Evolutionary conservation across 2,888 invertebrate genomes (phyloP), one percentile per base, ranked within the genome.

Genomic region (Polietes domitor): DNA sequence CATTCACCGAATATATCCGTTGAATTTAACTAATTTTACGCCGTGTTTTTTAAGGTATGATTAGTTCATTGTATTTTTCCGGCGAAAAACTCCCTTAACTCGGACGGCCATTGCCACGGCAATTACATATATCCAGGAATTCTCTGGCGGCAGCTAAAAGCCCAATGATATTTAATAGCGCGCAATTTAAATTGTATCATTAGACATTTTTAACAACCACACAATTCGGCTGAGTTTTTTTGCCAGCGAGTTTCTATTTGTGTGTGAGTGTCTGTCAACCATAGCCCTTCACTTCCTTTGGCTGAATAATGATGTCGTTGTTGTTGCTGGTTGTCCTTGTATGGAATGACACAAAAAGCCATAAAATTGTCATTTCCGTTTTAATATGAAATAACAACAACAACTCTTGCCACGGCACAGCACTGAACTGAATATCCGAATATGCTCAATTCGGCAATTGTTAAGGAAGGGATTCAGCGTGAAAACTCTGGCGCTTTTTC

Each of bases 311-410:
- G 61, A 7, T 28, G 61, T 61, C 9, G 61, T 32, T 15, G 61
- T 5, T 61, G 61, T 58, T 6, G 3, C 28, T 61, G 28, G 15
- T 19, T n/a, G 61, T 28, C 26, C 28, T 61, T 61, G 2, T 41
- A 9, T 26, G 9, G 28, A 77, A 72, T 80, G 70, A 47, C 65
- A 79, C 37, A 80, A 58, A 76, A 76, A 83, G 68, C 58, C 79
- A 83, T 80, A 73, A 73, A 78, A 77, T 73, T 79, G 68, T 80
- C 68, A 77, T 77, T 76, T 83, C 83, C 79, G 76, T 61, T 80
- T n/a, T 73, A 68, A 73, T 76, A 55, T 65, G 28, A 53, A 75
- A 74, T 61, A 70, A 80, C n/a, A 47, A 43, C 43, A 63, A 43
- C 12, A 72, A 71, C 61, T 28, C 61, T 61, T 2, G 19, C 4